A percentile compares a stretch with the other conserved stretches of the same genome.
These are phyloP conservation scores for Lacerta viridis DNA, from an alignment of 2,797 vertebrate species.

Conservation along the genomic window DNA sequence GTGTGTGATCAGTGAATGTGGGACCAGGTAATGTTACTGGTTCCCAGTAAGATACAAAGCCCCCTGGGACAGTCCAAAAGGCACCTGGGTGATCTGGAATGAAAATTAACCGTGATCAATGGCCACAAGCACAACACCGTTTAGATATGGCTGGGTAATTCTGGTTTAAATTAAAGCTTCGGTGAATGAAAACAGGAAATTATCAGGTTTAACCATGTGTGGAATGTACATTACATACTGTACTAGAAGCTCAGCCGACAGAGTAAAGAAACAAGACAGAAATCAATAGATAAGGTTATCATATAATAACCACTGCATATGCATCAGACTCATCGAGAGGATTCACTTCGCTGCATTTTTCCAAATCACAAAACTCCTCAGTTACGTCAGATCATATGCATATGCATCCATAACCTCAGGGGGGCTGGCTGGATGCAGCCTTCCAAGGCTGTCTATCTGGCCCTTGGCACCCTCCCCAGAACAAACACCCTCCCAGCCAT, in stretches of 20 bases:
- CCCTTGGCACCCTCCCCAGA: no score
- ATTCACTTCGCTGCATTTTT: conserved; percentile 17
- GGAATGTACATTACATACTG: conserved; percentile 30
- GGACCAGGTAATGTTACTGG: not conserved
- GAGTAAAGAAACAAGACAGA: conserved; percentile 33
- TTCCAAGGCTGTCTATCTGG: no score
- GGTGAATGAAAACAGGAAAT: conserved; percentile 25
- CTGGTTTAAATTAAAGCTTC: not conserved
- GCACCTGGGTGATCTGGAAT: not conserved
- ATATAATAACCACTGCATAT: not conserved
- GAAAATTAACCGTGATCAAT: not conserved
- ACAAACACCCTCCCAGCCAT: no score
- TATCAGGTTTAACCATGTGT: conserved; percentile 9
- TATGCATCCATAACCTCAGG: no score
- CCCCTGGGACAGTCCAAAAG: not conserved
- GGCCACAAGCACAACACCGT: not conserved
- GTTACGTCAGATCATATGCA: not conserved
- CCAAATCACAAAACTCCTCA: not conserved
- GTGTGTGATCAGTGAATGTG: not conserved
- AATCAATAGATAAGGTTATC: not conserved
- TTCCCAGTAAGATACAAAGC: conserved; percentile 13
- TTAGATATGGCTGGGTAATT: conserved; percentile 5
- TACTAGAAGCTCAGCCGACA: not conserved
- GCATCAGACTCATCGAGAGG: not conserved
- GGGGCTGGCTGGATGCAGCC: no score